Percentiles rank a stretch among this genome's conserved stretches.
phyloP scores from a whole-genome alignment of 2,888 invertebrate species.

The Graphium colonna region DNA sequence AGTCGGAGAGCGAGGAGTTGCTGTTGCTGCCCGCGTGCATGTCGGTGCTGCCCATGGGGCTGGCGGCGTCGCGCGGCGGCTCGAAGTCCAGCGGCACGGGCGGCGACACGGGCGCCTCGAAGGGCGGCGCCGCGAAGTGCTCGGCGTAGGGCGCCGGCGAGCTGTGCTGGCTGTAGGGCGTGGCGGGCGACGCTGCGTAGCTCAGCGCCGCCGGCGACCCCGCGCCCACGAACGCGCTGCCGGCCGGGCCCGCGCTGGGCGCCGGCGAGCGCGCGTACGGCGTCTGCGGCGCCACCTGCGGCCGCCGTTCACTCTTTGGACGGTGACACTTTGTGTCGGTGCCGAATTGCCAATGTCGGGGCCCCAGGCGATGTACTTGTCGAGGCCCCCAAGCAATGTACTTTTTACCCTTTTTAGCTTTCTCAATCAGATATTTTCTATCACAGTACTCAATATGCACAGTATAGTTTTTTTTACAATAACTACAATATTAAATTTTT shows the following conservation, averaged over 20 bases:
- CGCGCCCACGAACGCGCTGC: conserved; percentile 50
- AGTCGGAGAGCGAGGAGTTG: conserved; percentile 58
- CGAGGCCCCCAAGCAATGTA: no score
- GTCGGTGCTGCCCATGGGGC: conserved; percentile 48
- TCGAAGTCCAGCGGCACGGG: conserved; percentile 87
- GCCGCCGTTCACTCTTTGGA: neutral
- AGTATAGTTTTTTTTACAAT: no score
- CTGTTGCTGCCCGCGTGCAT: conserved; percentile 49
- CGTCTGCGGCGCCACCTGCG: conserved; percentile 34
- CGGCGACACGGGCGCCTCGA: conserved; percentile 85
- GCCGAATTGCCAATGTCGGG: no score
- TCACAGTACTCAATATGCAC: no score
- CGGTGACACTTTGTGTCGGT: neutral
- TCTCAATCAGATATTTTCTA: no score
- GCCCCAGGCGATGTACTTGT: no score
- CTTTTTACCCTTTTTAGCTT: no score
- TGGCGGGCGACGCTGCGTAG: conserved; percentile 68
- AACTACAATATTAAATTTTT: no score
- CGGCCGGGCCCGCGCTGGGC: conserved; percentile 31
- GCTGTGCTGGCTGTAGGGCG: conserved; percentile 70
- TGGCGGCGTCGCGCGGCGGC: conserved; percentile 68
- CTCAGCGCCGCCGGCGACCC: conserved; percentile 53
- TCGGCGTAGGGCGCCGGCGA: conserved; percentile 56
- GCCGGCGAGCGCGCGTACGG: conserved; percentile 55
- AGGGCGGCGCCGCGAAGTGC: conserved; percentile 31